Evolutionary conservation across 2,888 invertebrate species (phyloP).

Genomic region (Scaptomyza polygonia): DNA sequence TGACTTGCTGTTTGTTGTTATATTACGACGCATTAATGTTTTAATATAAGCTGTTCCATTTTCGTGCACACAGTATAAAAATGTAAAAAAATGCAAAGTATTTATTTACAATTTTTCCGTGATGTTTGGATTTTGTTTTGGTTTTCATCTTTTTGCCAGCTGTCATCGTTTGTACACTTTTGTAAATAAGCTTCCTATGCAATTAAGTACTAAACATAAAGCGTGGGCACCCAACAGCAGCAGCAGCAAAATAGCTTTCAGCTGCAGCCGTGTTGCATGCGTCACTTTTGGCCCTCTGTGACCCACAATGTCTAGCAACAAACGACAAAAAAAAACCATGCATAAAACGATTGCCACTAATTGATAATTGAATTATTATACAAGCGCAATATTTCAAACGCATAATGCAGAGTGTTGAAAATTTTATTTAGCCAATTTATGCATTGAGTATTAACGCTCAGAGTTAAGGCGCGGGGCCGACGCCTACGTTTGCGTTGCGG

Average conservation of each 20-base stretch:
- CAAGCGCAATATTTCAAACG: slow-evolving; percentile 61
- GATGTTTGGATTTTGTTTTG: slow-evolving; percentile 9
- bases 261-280: slow-evolving; percentile 54
- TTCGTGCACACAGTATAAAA: slow-evolving; percentile 11
- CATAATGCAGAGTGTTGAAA: slow-evolving; percentile 58
- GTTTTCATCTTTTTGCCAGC: slow-evolving; percentile 24
- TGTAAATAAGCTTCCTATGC: slow-evolving; percentile 11
- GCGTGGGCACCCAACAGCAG: slow-evolving; percentile 34
- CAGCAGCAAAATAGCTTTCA: slow-evolving; percentile 25
- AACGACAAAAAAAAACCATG: slow-evolving; percentile 46
- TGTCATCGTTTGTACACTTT: slow-evolving; percentile 19
- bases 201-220: neutral
- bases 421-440: slow-evolving; percentile 68
- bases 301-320: slow-evolving; percentile 60
- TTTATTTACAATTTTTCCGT: slow-evolving; percentile 34
- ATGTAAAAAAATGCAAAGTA: slow-evolving; percentile 32
- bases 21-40: neutral
- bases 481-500: slow-evolving; percentile 47
- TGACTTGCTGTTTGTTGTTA: neutral
- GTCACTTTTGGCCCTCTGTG: slow-evolving; percentile 65
- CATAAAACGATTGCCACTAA: slow-evolving; percentile 49
- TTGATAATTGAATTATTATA: slow-evolving; percentile 78
- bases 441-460: slow-evolving; percentile 30
- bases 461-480: slow-evolving; percentile 31
- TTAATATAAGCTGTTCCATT: slow-evolving; percentile 13